phyloP scores from a whole-genome alignment of 2,888 invertebrate genomes.

The Steinernema scapterisci region DNA sequence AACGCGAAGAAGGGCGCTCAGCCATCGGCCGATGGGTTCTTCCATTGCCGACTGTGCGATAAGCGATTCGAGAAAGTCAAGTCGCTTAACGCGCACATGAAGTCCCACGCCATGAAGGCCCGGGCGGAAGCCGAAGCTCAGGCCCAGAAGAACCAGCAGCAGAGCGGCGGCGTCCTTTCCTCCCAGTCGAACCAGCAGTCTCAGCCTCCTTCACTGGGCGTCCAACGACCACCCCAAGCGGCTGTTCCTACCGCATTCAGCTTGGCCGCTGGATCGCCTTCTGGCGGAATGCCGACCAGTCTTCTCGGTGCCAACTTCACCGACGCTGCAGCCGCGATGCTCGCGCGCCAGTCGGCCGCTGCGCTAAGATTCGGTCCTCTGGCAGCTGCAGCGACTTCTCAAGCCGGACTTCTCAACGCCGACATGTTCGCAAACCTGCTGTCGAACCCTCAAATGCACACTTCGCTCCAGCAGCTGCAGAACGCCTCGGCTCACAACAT shows the following conservation, averaged over 20 bases:
- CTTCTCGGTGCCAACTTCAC: neutral
- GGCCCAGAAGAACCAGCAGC: conserved; percentile 41
- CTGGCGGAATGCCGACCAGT: neutral
- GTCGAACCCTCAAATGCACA: conserved; percentile 23
- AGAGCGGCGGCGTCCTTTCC: neutral
- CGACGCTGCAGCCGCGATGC: conserved; percentile 1
- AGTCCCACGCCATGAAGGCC: conserved; percentile 79
- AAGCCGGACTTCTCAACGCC: conserved; percentile 17
- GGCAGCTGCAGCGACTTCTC: conserved; percentile 16
- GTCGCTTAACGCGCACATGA: conserved; percentile 99
- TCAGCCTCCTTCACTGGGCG: neutral
- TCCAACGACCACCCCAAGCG: neutral
- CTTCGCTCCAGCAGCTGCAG: conserved; percentile 15
- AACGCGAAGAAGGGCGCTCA: conserved; percentile 64
- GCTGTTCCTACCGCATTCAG: neutral
- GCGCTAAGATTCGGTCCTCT: neutral
- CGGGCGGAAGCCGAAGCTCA: conserved; percentile 65
- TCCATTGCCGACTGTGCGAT: conserved; percentile 66
- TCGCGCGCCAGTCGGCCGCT: conserved; percentile 7
- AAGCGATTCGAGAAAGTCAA: conserved; percentile 66
- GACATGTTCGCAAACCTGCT: conserved; percentile 14
- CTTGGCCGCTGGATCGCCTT: conserved; percentile 3
- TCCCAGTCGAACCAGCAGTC: conserved; percentile 4
- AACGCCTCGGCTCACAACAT: conserved; percentile 21
- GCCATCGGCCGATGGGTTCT: conserved; percentile 66